These are phyloP conservation scores for Actinopyga echinites DNA, from an alignment of 53 echinoderm and acorn worm genomes.

Conservation along the genomic window DNA sequence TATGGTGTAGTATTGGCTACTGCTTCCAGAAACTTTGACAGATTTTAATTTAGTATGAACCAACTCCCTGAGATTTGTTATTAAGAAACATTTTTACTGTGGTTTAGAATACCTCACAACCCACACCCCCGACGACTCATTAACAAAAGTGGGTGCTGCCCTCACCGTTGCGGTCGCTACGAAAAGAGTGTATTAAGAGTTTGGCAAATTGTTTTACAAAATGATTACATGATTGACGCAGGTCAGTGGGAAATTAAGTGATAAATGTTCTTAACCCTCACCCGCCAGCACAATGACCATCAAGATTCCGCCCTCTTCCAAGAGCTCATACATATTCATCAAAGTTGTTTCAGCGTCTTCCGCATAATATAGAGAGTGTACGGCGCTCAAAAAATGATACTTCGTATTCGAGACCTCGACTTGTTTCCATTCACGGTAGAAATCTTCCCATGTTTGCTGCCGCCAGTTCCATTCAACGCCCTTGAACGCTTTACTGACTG, in stretches of 20 bases:
- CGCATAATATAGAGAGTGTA: slow-evolving; percentile 75
- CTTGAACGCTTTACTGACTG: neutral
- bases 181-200: too few species aligned
- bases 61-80: too few species aligned
- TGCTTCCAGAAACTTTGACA: too few species aligned
- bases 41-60: too few species aligned
- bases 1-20: too few species aligned
- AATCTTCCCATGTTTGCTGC: slow-evolving; percentile 56
- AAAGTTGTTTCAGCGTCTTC: slow-evolving; percentile 42
- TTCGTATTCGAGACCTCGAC: slow-evolving; percentile 9
- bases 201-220: too few species aligned
- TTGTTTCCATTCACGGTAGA: neutral
- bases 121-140: too few species aligned
- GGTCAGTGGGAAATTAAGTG: neutral
- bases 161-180: too few species aligned
- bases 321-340: slow-evolving; percentile 49
- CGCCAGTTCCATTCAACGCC: slow-evolving; percentile 62
- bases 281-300: slow-evolving; percentile 53
- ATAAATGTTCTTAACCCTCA: neutral
- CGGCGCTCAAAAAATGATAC: slow-evolving; percentile 72
- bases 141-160: too few species aligned
- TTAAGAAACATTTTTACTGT: too few species aligned
- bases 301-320: slow-evolving; percentile 61
- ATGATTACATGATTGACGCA: too few species aligned
- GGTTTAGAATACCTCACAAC: too few species aligned